A percentile compares a stretch with the other conserved stretches of the same genome.
Evolutionary conservation across 1,140 invertebrate genomes (phyloP).

Genomic region (Papilio machaon): DNA sequence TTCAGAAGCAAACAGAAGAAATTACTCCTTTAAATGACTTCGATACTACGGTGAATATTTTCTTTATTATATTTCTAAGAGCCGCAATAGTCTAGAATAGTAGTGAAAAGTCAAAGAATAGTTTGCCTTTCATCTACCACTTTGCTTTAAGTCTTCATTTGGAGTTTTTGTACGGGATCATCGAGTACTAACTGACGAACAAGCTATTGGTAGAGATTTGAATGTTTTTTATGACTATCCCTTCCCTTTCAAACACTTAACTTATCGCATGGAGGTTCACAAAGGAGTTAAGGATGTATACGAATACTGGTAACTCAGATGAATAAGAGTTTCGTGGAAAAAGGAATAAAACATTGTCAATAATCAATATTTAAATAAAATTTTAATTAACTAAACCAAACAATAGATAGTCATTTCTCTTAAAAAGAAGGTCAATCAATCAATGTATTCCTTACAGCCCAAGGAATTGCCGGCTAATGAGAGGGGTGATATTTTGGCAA

Average conservation of each 20-base stretch:
- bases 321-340: no score
- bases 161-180: no score
- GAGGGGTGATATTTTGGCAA: constrained; percentile 15
- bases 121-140: no score
- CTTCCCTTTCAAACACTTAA: not conserved
- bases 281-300: not conserved
- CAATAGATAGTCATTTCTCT: not conserved
- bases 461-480: constrained; percentile 15
- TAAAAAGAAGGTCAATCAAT: constrained; percentile 13
- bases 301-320: not conserved
- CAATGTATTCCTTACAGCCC: constrained; percentile 20
- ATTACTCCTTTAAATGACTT: not conserved
- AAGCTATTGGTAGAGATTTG: not conserved
- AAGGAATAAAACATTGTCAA: not conserved
- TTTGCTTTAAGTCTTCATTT: no score
- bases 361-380: not conserved
- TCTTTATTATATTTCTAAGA: not conserved
- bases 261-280: constrained; percentile 17
- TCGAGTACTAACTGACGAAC: no score
- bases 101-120: no score
- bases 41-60: not conserved
- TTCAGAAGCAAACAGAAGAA: constrained; percentile 18
- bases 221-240: no score
- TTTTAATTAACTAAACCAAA: not conserved
- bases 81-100: no score